phyloP scores from a whole-genome alignment of 2,888 invertebrate species.

The Andrena flavipes region DNA sequence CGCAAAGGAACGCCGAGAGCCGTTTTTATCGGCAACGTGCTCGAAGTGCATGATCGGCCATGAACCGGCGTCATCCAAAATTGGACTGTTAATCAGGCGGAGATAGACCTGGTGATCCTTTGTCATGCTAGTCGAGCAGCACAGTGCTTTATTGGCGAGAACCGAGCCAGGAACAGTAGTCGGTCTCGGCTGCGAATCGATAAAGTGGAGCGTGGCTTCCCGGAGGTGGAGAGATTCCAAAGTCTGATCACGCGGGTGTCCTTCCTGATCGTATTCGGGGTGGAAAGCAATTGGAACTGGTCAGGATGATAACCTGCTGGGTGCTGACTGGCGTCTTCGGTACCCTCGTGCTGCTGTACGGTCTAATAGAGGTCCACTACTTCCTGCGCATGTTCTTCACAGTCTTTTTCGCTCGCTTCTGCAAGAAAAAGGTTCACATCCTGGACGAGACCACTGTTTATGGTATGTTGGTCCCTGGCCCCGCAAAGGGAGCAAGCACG shows the following conservation, averaged over 20 bases:
- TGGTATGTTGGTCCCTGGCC: conserved; percentile 86
- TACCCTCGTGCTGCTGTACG: conserved; percentile 87
- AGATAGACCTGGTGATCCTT: not conserved
- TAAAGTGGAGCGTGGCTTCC: conserved; percentile 68
- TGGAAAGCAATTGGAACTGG: not conserved
- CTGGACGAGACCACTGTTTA: conserved; percentile 89
- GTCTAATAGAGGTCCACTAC: conserved; percentile 90
- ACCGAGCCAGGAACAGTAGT: conserved; percentile 67
- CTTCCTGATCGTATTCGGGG: conserved; percentile 1
- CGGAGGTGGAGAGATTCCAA: conserved; percentile 62
- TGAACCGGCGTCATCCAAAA: conserved; percentile 12
- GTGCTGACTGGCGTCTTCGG: conserved; percentile 82
- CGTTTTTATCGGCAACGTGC: not conserved
- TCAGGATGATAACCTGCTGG: conserved; percentile 79
- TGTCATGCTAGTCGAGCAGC: conserved; percentile 56
- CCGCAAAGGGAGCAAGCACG: not conserved
- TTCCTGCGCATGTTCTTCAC: conserved; percentile 89
- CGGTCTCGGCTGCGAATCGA: conserved; percentile 71
- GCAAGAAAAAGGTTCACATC: conserved; percentile 88
- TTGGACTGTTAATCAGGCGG: not conserved
- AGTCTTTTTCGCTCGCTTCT: conserved; percentile 88
- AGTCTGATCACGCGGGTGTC: conserved; percentile 45
- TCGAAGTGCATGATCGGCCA: not conserved
- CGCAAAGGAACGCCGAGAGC: not conserved
- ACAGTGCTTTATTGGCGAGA: conserved; percentile 66